These are phyloP conservation scores for Caracal caracal DNA, from an alignment of 2,113 vertebrate species.

Conservation along the genomic window DNA sequence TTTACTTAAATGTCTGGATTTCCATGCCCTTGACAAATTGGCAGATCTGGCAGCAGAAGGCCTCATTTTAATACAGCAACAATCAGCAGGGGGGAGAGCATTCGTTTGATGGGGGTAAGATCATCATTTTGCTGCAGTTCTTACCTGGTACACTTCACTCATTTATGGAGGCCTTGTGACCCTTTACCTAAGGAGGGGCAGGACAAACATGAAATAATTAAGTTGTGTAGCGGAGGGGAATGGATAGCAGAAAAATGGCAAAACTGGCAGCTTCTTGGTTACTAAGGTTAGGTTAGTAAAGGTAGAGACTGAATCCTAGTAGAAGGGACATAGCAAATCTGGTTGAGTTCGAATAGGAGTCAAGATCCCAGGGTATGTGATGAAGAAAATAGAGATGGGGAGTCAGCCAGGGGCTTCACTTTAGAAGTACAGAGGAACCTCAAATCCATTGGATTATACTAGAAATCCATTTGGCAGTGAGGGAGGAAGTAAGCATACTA, in stretches of 20 bases:
- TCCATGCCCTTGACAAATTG: not conserved
- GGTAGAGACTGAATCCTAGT: not conserved
- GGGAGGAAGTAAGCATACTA: not conserved
- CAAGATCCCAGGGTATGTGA: not conserved
- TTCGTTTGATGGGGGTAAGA: not conserved
- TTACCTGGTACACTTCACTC: not conserved
- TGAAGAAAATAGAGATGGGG: not conserved
- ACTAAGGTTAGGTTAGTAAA: not conserved
- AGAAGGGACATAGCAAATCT: not conserved
- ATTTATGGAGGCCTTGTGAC: not conserved
- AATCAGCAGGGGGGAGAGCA: not conserved
- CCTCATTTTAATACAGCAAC: not conserved
- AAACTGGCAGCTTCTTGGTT: not conserved
- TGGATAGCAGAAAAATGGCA: not conserved
- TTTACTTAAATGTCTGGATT: not conserved
- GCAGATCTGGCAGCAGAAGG: not conserved
- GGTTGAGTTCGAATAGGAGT: not conserved
- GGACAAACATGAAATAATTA: not conserved
- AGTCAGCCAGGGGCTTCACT: not conserved
- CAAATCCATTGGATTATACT: not conserved
- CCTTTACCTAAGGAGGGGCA: not conserved
- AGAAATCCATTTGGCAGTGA: not conserved
- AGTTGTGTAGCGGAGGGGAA: not conserved
- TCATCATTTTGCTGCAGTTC: not conserved
- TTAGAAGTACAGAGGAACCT: not conserved